These are phyloP conservation scores for Orussus abietinus DNA, from an alignment of 1,140 invertebrate species.

Conservation along the genomic window DNA sequence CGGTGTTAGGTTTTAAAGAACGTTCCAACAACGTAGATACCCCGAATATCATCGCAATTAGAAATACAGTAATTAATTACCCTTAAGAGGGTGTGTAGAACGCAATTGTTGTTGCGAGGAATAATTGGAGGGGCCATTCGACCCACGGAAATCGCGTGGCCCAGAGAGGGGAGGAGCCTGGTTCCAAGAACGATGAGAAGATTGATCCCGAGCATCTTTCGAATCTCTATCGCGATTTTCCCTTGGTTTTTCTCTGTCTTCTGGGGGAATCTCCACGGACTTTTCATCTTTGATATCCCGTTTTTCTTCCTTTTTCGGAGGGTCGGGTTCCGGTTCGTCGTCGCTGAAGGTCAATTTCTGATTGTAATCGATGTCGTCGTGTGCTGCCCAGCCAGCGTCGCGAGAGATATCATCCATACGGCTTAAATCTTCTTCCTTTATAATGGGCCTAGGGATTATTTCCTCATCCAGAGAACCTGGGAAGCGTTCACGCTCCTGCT, in stretches of 20 bases:
- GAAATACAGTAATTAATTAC: constrained; percentile 20
- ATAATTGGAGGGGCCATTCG: constrained; percentile 30
- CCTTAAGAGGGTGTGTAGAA: constrained; percentile 37
- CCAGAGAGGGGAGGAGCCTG: constrained; percentile 24
- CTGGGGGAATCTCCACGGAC: constrained; percentile 25
- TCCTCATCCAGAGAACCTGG: constrained; percentile 37
- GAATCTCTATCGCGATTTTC: constrained; percentile 35
- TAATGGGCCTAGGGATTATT: constrained; percentile 70
- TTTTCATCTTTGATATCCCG: constrained; percentile 34
- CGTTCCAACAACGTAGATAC: too few relatives aligned
- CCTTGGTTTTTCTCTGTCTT: constrained; percentile 36
- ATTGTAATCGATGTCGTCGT: constrained; percentile 93
- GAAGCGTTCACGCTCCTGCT: constrained; percentile 38
- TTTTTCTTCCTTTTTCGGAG: constrained; percentile 27
- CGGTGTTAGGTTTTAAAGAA: too few relatives aligned
- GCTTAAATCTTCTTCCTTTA: constrained; percentile 87
- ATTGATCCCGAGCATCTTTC: constrained; percentile 30
- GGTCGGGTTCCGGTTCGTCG: constrained; percentile 64
- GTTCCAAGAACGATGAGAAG: constrained; percentile 40
- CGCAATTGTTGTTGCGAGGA: constrained; percentile 32
- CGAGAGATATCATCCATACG: constrained; percentile 87
- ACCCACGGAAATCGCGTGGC: constrained; percentile 41
- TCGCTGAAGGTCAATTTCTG: constrained; percentile 93
- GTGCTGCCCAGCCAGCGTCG: constrained; percentile 85
- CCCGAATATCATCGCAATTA: too few relatives aligned